These are phyloP conservation scores for Epizoanthus ramosus DNA, from an alignment of 92 coral and sea anemone genomes.

Conservation along the genomic window DNA sequence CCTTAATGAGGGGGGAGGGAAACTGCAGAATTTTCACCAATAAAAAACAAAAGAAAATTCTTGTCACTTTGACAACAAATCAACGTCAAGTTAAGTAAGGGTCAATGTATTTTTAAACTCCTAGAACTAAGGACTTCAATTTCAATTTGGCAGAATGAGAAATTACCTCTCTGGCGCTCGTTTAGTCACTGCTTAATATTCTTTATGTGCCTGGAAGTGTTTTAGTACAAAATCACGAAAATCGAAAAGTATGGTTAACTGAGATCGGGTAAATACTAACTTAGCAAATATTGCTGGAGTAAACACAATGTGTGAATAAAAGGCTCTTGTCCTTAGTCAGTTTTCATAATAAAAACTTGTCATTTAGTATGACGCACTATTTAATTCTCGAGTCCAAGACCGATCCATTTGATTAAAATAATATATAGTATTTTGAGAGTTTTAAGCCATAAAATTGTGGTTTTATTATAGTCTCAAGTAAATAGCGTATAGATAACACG, in stretches of 20 bases:
- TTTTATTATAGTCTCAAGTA: constrained; percentile 9
- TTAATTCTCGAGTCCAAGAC: neutral
- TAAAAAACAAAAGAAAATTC: constrained; percentile 70
- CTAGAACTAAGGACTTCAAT: neutral
- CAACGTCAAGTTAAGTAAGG: constrained; percentile 42
- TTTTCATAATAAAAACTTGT: constrained; percentile 1
- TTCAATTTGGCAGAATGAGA: constrained; percentile 7
- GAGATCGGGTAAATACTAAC: constrained; percentile 5
- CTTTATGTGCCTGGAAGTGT: no score
- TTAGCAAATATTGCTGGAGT: constrained; percentile 1
- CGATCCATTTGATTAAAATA: constrained; percentile 1
- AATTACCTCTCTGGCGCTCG: neutral
- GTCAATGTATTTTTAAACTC: constrained; percentile 23
- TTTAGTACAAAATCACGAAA: no score
- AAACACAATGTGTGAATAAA: constrained; percentile 14
- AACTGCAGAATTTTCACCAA: constrained; percentile 71
- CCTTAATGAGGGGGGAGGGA: constrained; percentile 91
- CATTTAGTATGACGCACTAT: constrained; percentile 8
- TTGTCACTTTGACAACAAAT: constrained; percentile 59
- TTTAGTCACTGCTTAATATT: no score
- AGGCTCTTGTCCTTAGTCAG: neutral
- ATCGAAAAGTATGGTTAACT: no score
- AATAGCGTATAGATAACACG: constrained; percentile 30
- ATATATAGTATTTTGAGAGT: neutral
- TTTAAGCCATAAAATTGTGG: neutral